Conservation (phyloP, 2,797 vertebrate genomes). For the Gadopsis bispinosus region DNA sequence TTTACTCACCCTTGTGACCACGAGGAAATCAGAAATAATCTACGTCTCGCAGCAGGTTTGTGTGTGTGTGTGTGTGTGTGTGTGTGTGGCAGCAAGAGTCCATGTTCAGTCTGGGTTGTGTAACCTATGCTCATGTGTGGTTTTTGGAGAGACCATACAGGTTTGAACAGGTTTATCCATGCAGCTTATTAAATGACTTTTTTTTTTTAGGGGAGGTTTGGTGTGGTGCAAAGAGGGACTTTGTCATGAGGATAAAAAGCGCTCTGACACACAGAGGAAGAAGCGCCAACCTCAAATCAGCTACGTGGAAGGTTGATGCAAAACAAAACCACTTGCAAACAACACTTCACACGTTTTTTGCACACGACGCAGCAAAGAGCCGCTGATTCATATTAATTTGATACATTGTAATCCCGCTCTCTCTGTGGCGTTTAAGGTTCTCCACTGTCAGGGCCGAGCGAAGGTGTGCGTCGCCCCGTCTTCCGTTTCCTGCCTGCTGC, state of each 20-base stretch:
- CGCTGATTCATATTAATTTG: not conserved
- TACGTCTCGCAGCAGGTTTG: conserved; percentile 69
- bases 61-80: conserved; percentile 3
- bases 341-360: not conserved
- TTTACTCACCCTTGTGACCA: conserved; percentile 96
- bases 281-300: conserved; percentile 94
- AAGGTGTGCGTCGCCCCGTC: conserved; percentile 84
- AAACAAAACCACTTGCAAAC: not conserved
- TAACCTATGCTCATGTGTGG: not conserved
- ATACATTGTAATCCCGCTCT: not conserved
- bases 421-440: conserved; percentile 83
- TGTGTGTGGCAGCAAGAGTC: not conserved
- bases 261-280: conserved; percentile 92
- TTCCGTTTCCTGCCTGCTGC: conserved; percentile 90
- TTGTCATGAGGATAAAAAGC: conserved; percentile 96
- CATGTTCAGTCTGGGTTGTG: not conserved
- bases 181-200: not conserved
- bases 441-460: conserved; percentile 93
- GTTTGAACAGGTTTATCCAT: not conserved
- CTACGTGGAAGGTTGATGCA: conserved; percentile 93
- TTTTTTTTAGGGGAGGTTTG: conserved; percentile 51
- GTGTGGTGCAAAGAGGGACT: conserved; percentile 84
- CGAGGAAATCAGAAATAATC: conserved; percentile 89
- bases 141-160: not conserved
- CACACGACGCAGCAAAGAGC: not conserved